These are phyloP conservation scores for Serinus canaria DNA, from an alignment of 2,113 vertebrate genomes.

Conservation along the genomic window DNA sequence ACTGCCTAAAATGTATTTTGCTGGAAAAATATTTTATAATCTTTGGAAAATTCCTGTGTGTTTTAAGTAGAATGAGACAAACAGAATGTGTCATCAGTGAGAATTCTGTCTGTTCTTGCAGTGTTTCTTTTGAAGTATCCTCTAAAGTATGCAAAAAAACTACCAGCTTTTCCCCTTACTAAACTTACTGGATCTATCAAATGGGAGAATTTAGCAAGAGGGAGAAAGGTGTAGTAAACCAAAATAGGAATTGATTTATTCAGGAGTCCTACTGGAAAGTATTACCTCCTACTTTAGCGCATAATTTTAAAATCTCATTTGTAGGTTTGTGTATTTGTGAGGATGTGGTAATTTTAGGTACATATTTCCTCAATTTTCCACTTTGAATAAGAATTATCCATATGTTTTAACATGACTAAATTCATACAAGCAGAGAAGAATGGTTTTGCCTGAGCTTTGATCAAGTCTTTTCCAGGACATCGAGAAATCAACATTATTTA, in stretches of 20 bases:
- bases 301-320: background rate
- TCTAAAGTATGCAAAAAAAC: background rate
- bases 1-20: background rate
- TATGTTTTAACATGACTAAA: background rate
- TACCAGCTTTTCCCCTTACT: background rate
- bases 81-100: background rate
- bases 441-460: background rate
- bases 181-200: background rate
- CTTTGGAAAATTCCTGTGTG: background rate
- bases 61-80: background rate
- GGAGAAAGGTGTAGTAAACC: background rate
- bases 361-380: background rate
- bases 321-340: background rate
- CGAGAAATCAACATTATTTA: background rate
- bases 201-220: background rate
- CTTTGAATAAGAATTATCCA: background rate
- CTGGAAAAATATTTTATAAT: background rate
- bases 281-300: background rate
- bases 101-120: background rate
- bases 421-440: background rate
- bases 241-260: background rate
- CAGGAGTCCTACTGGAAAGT: background rate
- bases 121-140: background rate
- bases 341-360: background rate
- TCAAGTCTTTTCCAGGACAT: background rate